A percentile compares a stretch with the other conserved stretches of the same genome.
These are phyloP conservation scores for Catharus fuscescens DNA, from an alignment of 2,113 vertebrate genomes.

Conservation along the genomic window DNA sequence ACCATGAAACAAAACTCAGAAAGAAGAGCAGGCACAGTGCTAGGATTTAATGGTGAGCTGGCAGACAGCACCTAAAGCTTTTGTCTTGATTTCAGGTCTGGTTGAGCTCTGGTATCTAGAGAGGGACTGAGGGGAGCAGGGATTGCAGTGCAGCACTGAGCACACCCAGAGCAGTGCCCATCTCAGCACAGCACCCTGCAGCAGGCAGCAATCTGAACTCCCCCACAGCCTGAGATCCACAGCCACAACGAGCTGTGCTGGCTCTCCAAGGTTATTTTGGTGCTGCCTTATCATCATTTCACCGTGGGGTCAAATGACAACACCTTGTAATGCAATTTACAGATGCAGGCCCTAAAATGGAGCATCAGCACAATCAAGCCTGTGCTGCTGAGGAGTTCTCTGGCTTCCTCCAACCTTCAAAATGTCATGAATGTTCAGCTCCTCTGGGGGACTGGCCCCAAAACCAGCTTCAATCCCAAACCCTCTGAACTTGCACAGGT, in stretches of 20 bases:
- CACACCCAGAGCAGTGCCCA: background rate
- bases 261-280: background rate
- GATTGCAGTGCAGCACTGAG: background rate
- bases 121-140: background rate
- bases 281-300: background rate
- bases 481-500: background rate
- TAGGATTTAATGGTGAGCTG: background rate
- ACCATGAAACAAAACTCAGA: background rate
- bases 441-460: background rate
- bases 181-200: background rate
- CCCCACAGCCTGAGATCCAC: background rate
- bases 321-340: background rate
- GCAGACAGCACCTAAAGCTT: background rate
- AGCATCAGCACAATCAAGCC: background rate
- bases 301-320: background rate
- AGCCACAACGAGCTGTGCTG: background rate
- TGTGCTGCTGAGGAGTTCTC: background rate
- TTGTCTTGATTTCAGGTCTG: accelerated
- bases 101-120: background rate
- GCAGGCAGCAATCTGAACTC: background rate
- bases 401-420: background rate
- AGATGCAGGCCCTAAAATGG: background rate
- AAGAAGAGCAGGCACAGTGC: background rate
- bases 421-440: background rate
- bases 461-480: background rate